These are phyloP conservation scores for Rotaria magnacalcarata DNA, from an alignment of 2,888 invertebrate species.

Conservation along the genomic window DNA sequence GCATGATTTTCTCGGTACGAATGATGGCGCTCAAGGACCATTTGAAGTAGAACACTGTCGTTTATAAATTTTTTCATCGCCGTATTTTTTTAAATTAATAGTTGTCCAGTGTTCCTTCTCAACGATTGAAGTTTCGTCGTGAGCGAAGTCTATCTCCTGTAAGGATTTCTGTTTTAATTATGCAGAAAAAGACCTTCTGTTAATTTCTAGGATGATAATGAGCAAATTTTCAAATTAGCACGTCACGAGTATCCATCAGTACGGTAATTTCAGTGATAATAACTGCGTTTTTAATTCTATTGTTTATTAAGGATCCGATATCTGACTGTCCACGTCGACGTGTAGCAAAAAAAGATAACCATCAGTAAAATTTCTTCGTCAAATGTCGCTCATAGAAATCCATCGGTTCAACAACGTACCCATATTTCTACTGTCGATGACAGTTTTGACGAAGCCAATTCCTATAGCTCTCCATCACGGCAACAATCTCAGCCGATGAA, in stretches of 20 bases:
- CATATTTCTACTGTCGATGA: neutral
- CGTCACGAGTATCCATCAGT: neutral
- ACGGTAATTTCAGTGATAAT: neutral
- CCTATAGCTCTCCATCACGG: neutral
- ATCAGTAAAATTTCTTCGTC: neutral
- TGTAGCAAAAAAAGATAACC: constrained; percentile 10
- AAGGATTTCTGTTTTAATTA: too few species aligned
- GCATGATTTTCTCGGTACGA: neutral
- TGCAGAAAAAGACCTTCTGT: neutral
- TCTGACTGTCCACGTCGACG: constrained; percentile 11
- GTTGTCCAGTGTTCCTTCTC: neutral
- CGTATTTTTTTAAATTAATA: neutral
- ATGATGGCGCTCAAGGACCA: constrained; percentile 9
- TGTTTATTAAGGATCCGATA: neutral
- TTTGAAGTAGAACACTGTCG: neutral
- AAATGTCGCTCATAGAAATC: neutral
- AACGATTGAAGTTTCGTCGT: neutral
- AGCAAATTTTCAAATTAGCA: neutral
- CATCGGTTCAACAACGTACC: neutral
- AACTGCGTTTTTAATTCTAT: neutral
- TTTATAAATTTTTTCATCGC: neutral
- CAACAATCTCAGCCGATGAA: neutral
- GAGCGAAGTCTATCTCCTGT: neutral
- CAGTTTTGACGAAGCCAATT: neutral
- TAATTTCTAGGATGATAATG: neutral